A percentile compares a stretch with the other conserved stretches of the same genome.
These are phyloP conservation scores for Abramis brama DNA, from an alignment of 2,113 vertebrate species.

Conservation along the genomic window DNA sequence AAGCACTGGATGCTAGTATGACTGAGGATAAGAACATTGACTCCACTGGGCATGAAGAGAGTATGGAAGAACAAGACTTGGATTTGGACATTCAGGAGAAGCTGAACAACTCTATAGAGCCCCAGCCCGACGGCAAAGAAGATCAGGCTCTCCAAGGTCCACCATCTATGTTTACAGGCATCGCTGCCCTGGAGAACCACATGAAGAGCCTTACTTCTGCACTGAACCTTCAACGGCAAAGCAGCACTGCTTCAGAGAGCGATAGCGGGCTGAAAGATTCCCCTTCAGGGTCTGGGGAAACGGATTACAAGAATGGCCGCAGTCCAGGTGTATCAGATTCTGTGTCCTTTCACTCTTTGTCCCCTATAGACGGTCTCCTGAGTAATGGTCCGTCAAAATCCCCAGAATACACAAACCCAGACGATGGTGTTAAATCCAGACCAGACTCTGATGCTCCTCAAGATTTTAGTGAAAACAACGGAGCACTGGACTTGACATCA, in stretches of 20 bases:
- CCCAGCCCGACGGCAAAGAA: constrained; percentile 56
- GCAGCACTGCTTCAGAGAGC: constrained; percentile 86
- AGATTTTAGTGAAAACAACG: constrained; percentile 79
- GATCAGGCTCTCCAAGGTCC: constrained; percentile 67
- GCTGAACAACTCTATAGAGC: constrained; percentile 61
- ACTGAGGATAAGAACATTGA: constrained; percentile 74
- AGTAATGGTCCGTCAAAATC: constrained; percentile 80
- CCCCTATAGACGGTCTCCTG: constrained; percentile 82
- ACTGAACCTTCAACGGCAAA: constrained; percentile 84
- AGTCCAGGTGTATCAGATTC: constrained; percentile 84
- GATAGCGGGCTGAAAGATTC: constrained; percentile 86
- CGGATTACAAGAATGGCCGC: constrained; percentile 82
- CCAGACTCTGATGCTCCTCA: constrained; percentile 71
- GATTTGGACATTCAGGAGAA: constrained; percentile 76
- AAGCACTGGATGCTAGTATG: constrained; percentile 67
- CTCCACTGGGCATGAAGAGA: constrained; percentile 63
- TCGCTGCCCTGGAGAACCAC: constrained; percentile 75
- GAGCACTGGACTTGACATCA: constrained; percentile 89
- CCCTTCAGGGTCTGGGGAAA: constrained; percentile 73
- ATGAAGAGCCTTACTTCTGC: constrained; percentile 80
- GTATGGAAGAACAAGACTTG: constrained; percentile 76
- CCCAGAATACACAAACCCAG: constrained; percentile 73
- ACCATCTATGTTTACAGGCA: constrained; percentile 71
- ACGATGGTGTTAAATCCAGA: constrained; percentile 72
- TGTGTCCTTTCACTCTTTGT: constrained; percentile 77